Conservation (phyloP, 2,797 vertebrate species). For the Euphonia xanthogaster region DNA sequence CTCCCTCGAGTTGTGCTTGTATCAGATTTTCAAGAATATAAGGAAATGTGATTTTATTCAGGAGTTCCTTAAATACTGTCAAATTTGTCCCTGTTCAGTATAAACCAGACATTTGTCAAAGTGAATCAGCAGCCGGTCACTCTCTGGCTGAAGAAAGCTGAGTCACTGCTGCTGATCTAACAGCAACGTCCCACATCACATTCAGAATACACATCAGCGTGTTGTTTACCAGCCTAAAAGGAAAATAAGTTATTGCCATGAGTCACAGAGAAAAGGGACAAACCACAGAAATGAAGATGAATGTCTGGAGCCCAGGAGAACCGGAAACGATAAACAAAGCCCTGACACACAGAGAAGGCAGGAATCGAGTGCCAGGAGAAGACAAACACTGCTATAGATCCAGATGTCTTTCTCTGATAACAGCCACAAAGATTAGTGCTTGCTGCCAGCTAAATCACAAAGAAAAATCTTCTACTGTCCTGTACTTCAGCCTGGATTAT, state of each 20-base stretch:
- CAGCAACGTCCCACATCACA: neutral
- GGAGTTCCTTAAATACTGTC: neutral
- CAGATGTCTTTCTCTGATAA: slow-evolving; percentile 32
- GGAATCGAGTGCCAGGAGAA: neutral
- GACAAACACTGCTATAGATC: slow-evolving; percentile 11
- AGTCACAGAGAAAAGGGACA: neutral
- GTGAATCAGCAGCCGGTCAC: slow-evolving; percentile 27
- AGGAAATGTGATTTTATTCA: neutral
- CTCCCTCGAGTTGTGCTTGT: neutral
- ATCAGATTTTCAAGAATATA: neutral
- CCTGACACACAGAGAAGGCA: neutral
- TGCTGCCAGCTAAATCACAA: neutral
- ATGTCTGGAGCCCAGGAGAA: neutral
- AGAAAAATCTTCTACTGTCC: slow-evolving; percentile 11
- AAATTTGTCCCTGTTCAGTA: neutral
- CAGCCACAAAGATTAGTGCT: slow-evolving; percentile 22
- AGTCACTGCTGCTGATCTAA: slow-evolving; percentile 7
- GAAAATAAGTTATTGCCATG: slow-evolving; percentile 13
- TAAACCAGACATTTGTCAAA: neutral
- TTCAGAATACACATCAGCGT: neutral
- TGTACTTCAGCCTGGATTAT: neutral
- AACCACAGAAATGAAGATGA: neutral
- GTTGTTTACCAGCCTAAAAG: slow-evolving; percentile 22
- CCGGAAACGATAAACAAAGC: slow-evolving; percentile 13
- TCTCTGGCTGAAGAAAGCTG: neutral